Evolutionary conservation across 2,888 invertebrate genomes (phyloP).

Genomic region (Dioctria rufipes): DNA sequence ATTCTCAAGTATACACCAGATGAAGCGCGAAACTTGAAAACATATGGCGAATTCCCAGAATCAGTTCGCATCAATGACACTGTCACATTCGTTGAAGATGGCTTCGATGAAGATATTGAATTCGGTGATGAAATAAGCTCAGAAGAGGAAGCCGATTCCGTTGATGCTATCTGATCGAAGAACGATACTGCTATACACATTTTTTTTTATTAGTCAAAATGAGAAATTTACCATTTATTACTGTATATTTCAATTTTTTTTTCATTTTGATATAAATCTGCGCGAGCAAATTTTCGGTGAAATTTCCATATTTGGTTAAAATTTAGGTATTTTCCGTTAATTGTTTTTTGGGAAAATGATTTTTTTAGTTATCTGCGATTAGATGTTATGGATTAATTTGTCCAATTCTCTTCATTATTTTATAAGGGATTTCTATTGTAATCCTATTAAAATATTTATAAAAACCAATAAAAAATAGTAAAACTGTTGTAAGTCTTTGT

Average conservation of each 20-base stretch:
- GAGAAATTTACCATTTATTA: not conserved
- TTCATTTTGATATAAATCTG: not conserved
- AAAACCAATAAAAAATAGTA: conserved; percentile 37
- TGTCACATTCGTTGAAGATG: conserved; percentile 94
- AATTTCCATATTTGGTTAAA: conserved; percentile 3
- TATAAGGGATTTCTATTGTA: conserved; percentile 28
- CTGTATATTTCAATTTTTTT: not conserved
- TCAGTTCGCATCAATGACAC: conserved; percentile 97
- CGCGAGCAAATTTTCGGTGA: not conserved
- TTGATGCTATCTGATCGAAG: conserved; percentile 76
- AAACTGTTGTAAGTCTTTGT: not conserved
- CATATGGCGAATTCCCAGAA: conserved; percentile 99
- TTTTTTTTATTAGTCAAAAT: conserved; percentile 37
- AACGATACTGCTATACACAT: not conserved
- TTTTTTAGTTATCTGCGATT: not conserved
- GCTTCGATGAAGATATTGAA: conserved; percentile 96
- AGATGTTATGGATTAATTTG: conserved; percentile 17
- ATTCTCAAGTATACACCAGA: conserved; percentile 99
- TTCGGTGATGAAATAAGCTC: conserved; percentile 96
- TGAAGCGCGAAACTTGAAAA: conserved; percentile 98
- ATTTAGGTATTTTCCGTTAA: not conserved
- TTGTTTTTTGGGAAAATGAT: not conserved
- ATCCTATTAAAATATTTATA: conserved; percentile 40
- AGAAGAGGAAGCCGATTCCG: conserved; percentile 87
- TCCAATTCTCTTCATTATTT: conserved; percentile 32